Evolutionary conservation across 2,113 vertebrate genomes (phyloP), one percentile per base, ranked within the genome.

Genomic region (Gorsachius goisagi): DNA sequence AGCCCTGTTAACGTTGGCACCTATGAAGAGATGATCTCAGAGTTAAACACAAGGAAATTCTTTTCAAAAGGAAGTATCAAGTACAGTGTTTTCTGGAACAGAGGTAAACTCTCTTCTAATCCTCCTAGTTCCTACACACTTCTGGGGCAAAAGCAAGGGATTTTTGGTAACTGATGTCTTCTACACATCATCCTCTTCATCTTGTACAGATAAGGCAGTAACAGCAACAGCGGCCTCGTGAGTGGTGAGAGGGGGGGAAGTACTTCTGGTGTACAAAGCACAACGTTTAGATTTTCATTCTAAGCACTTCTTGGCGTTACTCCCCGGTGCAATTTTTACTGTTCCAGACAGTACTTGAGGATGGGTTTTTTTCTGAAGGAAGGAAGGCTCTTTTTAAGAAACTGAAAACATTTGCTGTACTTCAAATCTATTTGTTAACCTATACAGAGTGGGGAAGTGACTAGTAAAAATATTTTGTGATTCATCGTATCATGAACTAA

Each of bases 1-100:
- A 85, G 99, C 98, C 97, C 99, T 98, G 97, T 99, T 99, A 94
- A 99, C 99, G 35, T 99, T 99, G 97, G 99, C 99, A 98, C 99
- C 99, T 99, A 95, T 33, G 75, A 85, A 93, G 62, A 93, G 83
- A 96, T 52, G n/a, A 72, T 14, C 12, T 35, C n/a, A 59, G 67
- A 88, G 55, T 94, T 50, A 96, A 83, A 81, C 41, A 59, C 41
- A 33, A 28, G 62, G 30, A 53, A 74, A 55, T 69, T 16, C 5
- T 27, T 68, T 59, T 35, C 32, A 18, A 35, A 55, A 81, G 9
- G 13, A 59, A 39, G 5, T 28, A 82, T 41, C 88, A 55, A 67
- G 30, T 28, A 37, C 5, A 41, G 35, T 11, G 15, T 63, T 85
- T 50, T 64, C 66, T 69, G 76, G 62, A 89, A 88, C 5, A 56